Base-by-base conservation (phyloP, 2,113 vertebrate genomes). In the Cyanoderma ruficeps region DNA sequence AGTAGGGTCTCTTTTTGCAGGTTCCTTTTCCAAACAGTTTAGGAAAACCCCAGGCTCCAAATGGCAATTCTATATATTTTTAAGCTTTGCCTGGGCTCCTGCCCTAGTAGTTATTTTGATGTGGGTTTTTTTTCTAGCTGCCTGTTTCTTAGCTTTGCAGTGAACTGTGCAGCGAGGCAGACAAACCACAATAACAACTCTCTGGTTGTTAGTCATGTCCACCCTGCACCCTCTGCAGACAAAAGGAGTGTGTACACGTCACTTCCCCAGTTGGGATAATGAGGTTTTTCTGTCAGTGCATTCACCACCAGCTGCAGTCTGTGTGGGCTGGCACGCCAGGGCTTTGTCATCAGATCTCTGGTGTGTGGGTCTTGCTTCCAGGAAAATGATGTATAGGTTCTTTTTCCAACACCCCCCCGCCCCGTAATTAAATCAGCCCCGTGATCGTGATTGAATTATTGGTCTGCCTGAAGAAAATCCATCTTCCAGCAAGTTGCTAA, bases 301-400 rank as follows among this genome's bases (percentile, higher is more conserved):
- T 94, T 94, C 85, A 65, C 47, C 46, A 77, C 31, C 92, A 92
- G 90, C 94, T 70, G 85, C 88, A 83, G 27, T 20, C 94, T 92
- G 88, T 71, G 79, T 24, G 9, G 84, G 69, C 90, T 96, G 94
- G 90, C 95, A 87, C 3, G 6, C 5, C 0, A 91, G 39, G 61
- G n/a, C 74, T 91, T 87, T 84, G 72, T 91, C 87, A 31, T 42
- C 6, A 82, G 28, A 85, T 56, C 70, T 95, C 87, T 91, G 77
- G 9, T 82, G 63, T 49, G 70, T 3, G 13, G 63, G 35, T 94
- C 85, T 76, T 65, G 78, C 71, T 90, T 93, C 90, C 93, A 95
- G 82, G 75, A 87, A 78, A 90, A 93, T 86, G 90, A 85, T 11
- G 7, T 63, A 52, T 74, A 42, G 71, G 53, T 35, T 77, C 59